Base-by-base conservation (phyloP, 1,140 invertebrate species). In the Drosophila trapezifrons region DNA sequence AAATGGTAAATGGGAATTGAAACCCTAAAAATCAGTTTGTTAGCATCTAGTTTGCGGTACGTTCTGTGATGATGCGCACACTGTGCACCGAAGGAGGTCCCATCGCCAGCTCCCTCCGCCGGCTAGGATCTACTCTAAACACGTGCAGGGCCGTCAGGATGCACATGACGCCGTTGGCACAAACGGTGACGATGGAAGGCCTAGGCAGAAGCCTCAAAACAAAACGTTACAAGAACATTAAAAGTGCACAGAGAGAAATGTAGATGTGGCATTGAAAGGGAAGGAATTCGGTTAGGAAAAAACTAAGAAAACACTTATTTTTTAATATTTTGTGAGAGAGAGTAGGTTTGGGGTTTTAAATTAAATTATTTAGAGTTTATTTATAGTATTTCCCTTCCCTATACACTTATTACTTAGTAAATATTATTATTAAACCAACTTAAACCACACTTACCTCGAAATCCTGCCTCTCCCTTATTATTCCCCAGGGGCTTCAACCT, bases 1-100 rank as follows among this genome's bases (percentile, higher is more conserved):
- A 35, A 32, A 6, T 37, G 27, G 15, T n/a, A 12, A 60, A 6
- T 42, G 27, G 20, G 18, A 12, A 60, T 15, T 13, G 49, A 22
- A 37, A 56, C 29, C 51, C 51, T 20, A 62, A 70, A 78, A 63
- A 82, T 79, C 81, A 84, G 79, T 69, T 80, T 69, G 81, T 84
- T 84, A 74, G 72, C 81, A 74, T 71, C 81, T 85, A 86, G 82
- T 81, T 78, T 86, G 82, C 82, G 82, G 82, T 86, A 42, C 81
- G 78, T 78, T 45, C 69, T 62, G 58, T 83, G 76, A 67, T 73
- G 65, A 62, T 51, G 49, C 46, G 47, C 60, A 76, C 65, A 77
- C 81, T 84, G 81, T 84, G 81, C 76, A 13, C 46, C 83, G 35
- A 80, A 80, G 82, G 82, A 80, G 83, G 65, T 47, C 60, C 60